phyloP scores from a whole-genome alignment of 1,140 invertebrate species.

The Drosophila tristis region DNA sequence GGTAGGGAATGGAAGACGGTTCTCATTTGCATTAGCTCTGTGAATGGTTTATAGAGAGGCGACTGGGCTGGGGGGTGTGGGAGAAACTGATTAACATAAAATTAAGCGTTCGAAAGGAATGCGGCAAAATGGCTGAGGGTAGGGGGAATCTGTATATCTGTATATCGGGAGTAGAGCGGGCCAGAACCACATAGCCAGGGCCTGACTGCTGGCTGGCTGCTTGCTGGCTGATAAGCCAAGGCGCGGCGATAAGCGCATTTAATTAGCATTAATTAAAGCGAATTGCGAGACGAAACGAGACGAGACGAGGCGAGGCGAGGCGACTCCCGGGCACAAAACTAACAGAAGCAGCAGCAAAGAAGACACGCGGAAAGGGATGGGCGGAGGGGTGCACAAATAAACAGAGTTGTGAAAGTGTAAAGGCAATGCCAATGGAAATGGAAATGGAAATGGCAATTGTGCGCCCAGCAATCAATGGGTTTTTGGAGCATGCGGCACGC shows the following conservation, averaged over 20 bases:
- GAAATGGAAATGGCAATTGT: slow-evolving; percentile 57
- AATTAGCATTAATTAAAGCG: slow-evolving; percentile 73
- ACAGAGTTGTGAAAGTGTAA: slow-evolving; percentile 53
- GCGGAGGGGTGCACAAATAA: not conserved
- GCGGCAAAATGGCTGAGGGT: slow-evolving; percentile 34
- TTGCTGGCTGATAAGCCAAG: slow-evolving; percentile 48
- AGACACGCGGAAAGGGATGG: not conserved
- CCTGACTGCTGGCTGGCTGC: slow-evolving; percentile 35
- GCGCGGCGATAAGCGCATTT: slow-evolving; percentile 66
- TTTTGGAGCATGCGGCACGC: slow-evolving; percentile 55
- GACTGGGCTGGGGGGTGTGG: too few species aligned
- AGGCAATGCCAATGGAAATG: slow-evolving; percentile 34
- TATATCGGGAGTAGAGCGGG: slow-evolving; percentile 7
- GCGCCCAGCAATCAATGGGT: slow-evolving; percentile 48
- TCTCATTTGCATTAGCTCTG: slow-evolving; percentile 48
- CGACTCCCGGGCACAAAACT: slow-evolving; percentile 31
- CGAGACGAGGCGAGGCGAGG: too few species aligned
- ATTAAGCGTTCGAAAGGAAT: slow-evolving; percentile 61
- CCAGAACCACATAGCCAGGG: not conserved
- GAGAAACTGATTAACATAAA: slow-evolving; percentile 59
- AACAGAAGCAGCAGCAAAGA: slow-evolving; percentile 26
- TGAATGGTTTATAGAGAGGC: not conserved
- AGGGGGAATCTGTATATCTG: slow-evolving; percentile 25
- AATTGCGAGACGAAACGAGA: slow-evolving; percentile 41
- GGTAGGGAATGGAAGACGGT: not conserved